phyloP scores from a whole-genome alignment of 2,888 invertebrate genomes.

The Tubulanus polymorphus region DNA sequence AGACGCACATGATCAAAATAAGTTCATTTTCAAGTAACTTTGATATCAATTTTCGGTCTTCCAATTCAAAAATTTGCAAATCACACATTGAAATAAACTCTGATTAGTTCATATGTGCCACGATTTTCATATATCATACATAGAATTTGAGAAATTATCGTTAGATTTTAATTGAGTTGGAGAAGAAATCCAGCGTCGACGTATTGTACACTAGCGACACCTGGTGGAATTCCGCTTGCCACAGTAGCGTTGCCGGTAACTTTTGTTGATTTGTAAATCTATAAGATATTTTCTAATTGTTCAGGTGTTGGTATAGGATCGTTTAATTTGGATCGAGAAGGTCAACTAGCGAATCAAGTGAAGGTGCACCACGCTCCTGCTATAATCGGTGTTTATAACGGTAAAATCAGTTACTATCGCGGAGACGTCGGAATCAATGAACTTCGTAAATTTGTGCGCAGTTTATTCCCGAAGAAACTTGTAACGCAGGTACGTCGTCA shows the following conservation, averaged over 20 bases:
- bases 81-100: too few relatives aligned
- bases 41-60: too few relatives aligned
- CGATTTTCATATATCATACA: too few relatives aligned
- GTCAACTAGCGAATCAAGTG: slow-evolving; percentile 70
- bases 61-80: too few relatives aligned
- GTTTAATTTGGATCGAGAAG: slow-evolving; percentile 80
- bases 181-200: too few relatives aligned
- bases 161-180: too few relatives aligned
- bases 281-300: slow-evolving; percentile 1
- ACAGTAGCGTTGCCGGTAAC: not conserved
- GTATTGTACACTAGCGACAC: too few relatives aligned
- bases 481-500: slow-evolving; percentile 20
- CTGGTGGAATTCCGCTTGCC: too few relatives aligned
- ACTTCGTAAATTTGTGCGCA: slow-evolving; percentile 73
- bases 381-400: slow-evolving; percentile 75
- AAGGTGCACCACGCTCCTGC: slow-evolving; percentile 79
- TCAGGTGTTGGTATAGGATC: slow-evolving; percentile 57
- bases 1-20: too few relatives aligned
- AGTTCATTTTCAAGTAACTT: too few relatives aligned
- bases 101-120: too few relatives aligned
- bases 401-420: slow-evolving; percentile 80
- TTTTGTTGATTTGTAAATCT: not conserved
- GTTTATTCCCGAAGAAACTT: slow-evolving; percentile 70
- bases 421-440: slow-evolving; percentile 69
- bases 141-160: too few relatives aligned